Evolutionary conservation across 2,888 invertebrate species (phyloP).

Genomic region (Sceliomorpha sp.): DNA sequence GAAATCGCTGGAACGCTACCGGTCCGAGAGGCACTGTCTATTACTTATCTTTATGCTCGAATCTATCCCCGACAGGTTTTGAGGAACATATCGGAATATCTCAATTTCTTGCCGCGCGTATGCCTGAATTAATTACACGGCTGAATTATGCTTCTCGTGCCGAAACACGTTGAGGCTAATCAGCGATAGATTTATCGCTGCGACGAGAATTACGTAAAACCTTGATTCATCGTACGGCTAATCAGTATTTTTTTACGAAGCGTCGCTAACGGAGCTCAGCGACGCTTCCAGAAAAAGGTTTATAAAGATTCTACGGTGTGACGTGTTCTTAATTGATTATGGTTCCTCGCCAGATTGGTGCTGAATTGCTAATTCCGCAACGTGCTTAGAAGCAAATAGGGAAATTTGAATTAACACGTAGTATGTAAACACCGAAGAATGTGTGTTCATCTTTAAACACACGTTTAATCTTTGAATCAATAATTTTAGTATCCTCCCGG

Average conservation of each 20-base stretch:
- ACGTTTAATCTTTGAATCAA: no score
- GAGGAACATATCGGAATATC: conserved; percentile 37
- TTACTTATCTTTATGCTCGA: conserved; percentile 50
- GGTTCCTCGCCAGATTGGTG: conserved; percentile 6
- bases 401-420: conserved; percentile 26
- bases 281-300: conserved; percentile 13
- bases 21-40: conserved; percentile 40
- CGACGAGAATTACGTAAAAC: conserved; percentile 22
- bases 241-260: conserved; percentile 23
- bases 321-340: conserved; percentile 30
- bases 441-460: conserved; percentile 26
- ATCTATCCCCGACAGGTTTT: conserved; percentile 48
- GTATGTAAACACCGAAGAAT: conserved; percentile 31
- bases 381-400: conserved; percentile 7
- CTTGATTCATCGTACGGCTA: conserved; percentile 6
- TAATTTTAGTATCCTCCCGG: no score
- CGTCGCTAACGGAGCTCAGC: conserved; percentile 23
- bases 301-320: conserved; percentile 24
- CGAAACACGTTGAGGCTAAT: conserved; percentile 38
- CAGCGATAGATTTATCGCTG: conserved; percentile 43
- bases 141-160: conserved; percentile 41
- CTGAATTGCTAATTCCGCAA: conserved; percentile 18
- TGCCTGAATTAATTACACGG: conserved; percentile 53
- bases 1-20: conserved; percentile 61
- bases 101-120: conserved; percentile 43